A percentile compares a stretch with the other conserved stretches of the same genome.
Conservation (phyloP, 1,140 invertebrate species). For the Papilio polyxenes region DNA sequence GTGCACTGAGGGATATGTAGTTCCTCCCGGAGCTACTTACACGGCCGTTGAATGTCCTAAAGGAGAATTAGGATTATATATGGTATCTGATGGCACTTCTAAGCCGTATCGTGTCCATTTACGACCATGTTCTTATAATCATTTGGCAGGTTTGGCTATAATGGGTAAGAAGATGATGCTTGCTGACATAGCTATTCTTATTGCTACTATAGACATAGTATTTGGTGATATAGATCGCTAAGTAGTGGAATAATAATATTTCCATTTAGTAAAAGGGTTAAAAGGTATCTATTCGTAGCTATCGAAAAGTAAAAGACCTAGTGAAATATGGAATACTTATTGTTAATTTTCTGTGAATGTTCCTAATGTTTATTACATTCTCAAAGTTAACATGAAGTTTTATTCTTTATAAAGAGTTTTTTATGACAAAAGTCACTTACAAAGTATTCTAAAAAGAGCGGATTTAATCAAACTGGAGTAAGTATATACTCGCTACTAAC, state of each 20-base stretch:
- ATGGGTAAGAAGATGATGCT: slow-evolving; percentile 84
- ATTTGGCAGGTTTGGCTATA: slow-evolving; percentile 84
- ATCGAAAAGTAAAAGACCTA: too few species aligned
- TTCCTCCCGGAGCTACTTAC: slow-evolving; percentile 92
- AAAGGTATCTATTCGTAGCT: too few species aligned
- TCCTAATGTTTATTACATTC: too few species aligned
- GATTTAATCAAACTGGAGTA: too few species aligned
- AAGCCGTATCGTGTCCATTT: slow-evolving; percentile 91
- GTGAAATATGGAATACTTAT: too few species aligned
- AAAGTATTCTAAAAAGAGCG: too few species aligned
- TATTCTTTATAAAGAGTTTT: neutral
- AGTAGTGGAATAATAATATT: slow-evolving; percentile 27
- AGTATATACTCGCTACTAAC: too few species aligned
- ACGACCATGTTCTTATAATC: slow-evolving; percentile 87
- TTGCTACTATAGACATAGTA: slow-evolving; percentile 91
- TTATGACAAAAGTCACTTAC: too few species aligned
- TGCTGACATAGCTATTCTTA: slow-evolving; percentile 90
- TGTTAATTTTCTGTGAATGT: too few species aligned
- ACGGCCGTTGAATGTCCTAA: slow-evolving; percentile 91
- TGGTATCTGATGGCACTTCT: slow-evolving; percentile 91
- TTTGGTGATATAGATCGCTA: slow-evolving; percentile 94
- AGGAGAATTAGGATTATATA: slow-evolving; percentile 93
- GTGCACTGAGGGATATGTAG: slow-evolving; percentile 89
- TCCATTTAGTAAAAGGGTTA: neutral
- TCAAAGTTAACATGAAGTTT: neutral